Evolutionary conservation across 2,797 vertebrate species (phyloP).

Genomic region (Peromyscus melanophrys): DNA sequence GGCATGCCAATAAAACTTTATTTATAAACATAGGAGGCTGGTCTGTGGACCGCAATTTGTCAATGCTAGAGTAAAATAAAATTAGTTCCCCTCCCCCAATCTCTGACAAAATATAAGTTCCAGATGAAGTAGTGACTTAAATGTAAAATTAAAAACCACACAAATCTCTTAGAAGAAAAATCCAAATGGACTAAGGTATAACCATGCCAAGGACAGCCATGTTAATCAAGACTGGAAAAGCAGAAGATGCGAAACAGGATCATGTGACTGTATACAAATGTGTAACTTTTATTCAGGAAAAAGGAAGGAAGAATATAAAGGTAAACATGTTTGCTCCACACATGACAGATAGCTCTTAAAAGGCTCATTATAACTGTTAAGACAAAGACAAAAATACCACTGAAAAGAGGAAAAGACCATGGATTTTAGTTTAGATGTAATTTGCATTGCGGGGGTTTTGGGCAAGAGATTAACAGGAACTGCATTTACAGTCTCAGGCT

Average conservation of each 20-base stretch:
- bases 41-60: not conserved
- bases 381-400: conserved; percentile 43
- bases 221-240: conserved; percentile 13
- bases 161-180: conserved; percentile 64
- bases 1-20: conserved; percentile 72
- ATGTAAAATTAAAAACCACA: conserved; percentile 52
- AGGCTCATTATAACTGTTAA: not conserved
- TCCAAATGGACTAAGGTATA: not conserved
- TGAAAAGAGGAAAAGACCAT: not conserved
- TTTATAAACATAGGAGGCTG: conserved; percentile 27
- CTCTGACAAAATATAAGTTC: conserved; percentile 54
- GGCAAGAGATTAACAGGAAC: not conserved
- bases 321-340: not conserved
- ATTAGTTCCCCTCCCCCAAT: not conserved
- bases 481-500: conserved; percentile 29
- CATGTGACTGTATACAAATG: conserved; percentile 45
- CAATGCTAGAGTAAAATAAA: conserved; percentile 48
- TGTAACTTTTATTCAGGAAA: conserved; percentile 24
- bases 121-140: not conserved
- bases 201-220: not conserved
- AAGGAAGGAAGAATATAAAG: conserved; percentile 25
- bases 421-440: conserved; percentile 57
- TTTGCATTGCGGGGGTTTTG: not conserved
- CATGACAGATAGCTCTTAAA: not conserved
- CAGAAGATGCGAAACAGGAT: not conserved